phyloP scores from a whole-genome alignment of 2,113 vertebrate genomes.

The Gobio gobio region DNA sequence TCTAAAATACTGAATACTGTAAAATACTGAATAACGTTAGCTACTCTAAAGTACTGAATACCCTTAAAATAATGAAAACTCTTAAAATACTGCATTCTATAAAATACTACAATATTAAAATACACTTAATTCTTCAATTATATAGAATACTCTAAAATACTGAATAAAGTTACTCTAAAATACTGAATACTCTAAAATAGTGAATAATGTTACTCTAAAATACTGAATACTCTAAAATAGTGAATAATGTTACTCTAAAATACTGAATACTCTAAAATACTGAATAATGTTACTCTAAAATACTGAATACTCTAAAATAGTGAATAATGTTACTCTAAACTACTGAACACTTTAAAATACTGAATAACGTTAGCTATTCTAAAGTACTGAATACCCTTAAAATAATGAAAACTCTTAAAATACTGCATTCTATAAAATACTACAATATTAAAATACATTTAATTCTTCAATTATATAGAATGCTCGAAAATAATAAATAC shows the following conservation, averaged over 20 bases:
- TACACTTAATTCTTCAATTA: background rate
- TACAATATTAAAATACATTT: background rate
- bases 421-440: background rate
- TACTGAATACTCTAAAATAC: background rate
- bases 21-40: background rate
- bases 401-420: background rate
- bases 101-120: background rate
- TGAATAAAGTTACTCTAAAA: background rate
- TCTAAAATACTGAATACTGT: background rate
- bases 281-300: background rate
- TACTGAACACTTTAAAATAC: background rate
- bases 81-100: background rate
- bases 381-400: background rate
- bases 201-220: too few species aligned
- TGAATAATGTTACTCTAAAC: too few species aligned
- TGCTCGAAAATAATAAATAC: background rate
- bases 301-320: background rate
- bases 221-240: background rate
- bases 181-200: background rate
- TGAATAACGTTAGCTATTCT: too few species aligned
- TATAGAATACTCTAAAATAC: background rate
- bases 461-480: background rate
- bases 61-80: background rate
- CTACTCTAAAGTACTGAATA: background rate
- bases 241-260: background rate